Base-by-base conservation (phyloP, 2,797 vertebrate species). In the Paedocypris micromegethes region DNA sequence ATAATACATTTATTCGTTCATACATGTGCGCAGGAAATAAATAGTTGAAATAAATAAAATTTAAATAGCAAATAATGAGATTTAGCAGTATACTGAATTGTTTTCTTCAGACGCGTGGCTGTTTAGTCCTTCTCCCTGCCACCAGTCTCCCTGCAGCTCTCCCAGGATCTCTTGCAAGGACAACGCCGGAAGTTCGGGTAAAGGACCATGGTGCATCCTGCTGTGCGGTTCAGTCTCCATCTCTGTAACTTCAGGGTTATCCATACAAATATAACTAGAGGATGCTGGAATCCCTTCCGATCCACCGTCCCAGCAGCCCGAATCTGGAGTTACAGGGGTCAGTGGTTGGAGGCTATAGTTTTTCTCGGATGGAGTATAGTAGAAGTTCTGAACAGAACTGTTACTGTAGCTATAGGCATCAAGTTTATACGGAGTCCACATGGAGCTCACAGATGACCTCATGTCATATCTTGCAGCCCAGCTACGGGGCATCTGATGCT, bases 91-190 rank as follows among this genome's bases (percentile, higher is more conserved):
- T 47, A 75, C 7, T 23, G 23, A 23, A 2, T 45, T 42, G 50
- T 79, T 72, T 0, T 81, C 76, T 9, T 59, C 68, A 8, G 63
- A 2, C 0, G 5, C 4, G 3, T 66, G 69, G 54, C 40, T 55
- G 5, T 76, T 73, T 47, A 67, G 73, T 45, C 66, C 66, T 0
- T 78, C 74, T 51, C 78, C 82, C 43, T 80, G 84, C 72, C 84
- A 58, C 83, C 86, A 88, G 48, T 79, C 83, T 59, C 87, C 85
- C 0, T 86, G 70, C 69, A 90, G 72, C 75, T 86, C 88, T 5
- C 75, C 80, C 68, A 90, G 73, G 8, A 91, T 86, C 59, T 91
- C 88, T 50, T 88, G 83, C 56, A 91, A 73, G 45, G 86, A 87
- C 59, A 72, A 64, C 4, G 60, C 54, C 0, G 78, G 78, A 40